Base-by-base conservation (phyloP, 1,140 invertebrate species). In the Drosophila biarmipes region DNA sequence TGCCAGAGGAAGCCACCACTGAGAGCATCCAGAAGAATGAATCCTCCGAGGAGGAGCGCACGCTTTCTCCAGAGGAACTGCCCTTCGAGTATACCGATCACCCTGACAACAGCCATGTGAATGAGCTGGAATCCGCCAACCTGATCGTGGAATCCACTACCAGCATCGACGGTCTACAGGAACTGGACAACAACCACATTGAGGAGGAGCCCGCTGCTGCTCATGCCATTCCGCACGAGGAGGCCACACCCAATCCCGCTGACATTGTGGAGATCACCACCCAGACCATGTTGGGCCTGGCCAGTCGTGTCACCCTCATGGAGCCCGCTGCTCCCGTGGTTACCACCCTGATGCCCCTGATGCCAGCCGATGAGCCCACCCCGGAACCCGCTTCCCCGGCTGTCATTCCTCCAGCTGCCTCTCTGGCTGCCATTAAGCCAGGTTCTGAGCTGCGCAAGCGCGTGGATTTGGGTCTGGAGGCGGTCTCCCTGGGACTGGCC, bases 401-500 rank as follows among this genome's bases (percentile, higher is more conserved):
- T 8, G 43, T 56, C n/a, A 40, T 74, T 1, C 52, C 31, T 15
- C 15, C 61, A 8, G 29, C 29, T 0, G 35, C 34, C 14, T 46
- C 68, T 14, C 61, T 64, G 24, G 11, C 71, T 4, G 42, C 59
- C 7, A 62, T 52, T 19, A 76, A 90, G 6, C 57, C 62, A 0
- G 79, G 90, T 27, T 62, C 81, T 1, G 78, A 82, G 55, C 52
- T 90, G 31, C 86, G 91, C 29, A 92, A 92, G 29, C 90, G 95
- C 91, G 90, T 93, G 17, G 91, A 94, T 59, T 82, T 93, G 34
- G 90, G 93, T 8, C 90, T 93, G 48, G 94, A 93, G 11, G 94
- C 96, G 1, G 94, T 96, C 12, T 96, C 96, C 15, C 92, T 98
- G 12, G 97, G 97, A 5, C 93, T 96, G 77, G 80, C 94, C 1